A percentile compares a stretch with the other conserved stretches of the same genome.
These are phyloP conservation scores for Hippocampus barbouri DNA, from an alignment of 2,113 vertebrate species.

Conservation along the genomic window DNA sequence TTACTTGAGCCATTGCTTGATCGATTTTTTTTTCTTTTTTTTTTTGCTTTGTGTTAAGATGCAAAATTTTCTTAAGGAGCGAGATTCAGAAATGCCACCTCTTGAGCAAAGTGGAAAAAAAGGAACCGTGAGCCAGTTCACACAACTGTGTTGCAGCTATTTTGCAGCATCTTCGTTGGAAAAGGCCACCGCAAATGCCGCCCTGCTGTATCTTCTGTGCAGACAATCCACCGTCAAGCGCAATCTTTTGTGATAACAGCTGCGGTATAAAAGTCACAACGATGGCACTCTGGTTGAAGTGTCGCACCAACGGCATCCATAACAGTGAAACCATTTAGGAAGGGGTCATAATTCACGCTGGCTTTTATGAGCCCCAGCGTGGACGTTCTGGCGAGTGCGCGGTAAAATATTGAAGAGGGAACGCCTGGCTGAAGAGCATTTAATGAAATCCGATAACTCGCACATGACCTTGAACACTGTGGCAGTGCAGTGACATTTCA, in stretches of 20 bases:
- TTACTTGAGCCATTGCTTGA: too few relatives aligned
- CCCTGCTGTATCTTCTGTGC: background rate
- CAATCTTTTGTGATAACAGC: background rate
- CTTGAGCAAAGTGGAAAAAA: too few relatives aligned
- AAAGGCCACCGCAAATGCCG: background rate
- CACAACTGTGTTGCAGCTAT: too few relatives aligned
- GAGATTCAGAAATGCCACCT: too few relatives aligned
- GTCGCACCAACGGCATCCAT: background rate
- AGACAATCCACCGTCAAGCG: background rate
- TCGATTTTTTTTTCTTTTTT: too few relatives aligned
- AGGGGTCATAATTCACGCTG: background rate
- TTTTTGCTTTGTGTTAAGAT: too few relatives aligned
- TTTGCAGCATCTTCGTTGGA: background rate
- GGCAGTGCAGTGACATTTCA: background rate
- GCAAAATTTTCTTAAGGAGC: too few relatives aligned
- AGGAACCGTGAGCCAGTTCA: too few relatives aligned
- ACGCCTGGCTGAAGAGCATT: conserved; percentile 2
- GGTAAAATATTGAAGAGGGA: conserved; percentile 1
- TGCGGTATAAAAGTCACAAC: background rate
- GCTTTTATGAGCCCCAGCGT: background rate
- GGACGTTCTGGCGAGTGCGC: background rate
- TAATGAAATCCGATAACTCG: background rate
- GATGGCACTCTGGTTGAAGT: background rate
- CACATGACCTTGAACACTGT: conserved; percentile 2
- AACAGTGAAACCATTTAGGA: background rate